Conservation (phyloP, 1,140 invertebrate genomes). For the Drosophila oshimai region DNA sequence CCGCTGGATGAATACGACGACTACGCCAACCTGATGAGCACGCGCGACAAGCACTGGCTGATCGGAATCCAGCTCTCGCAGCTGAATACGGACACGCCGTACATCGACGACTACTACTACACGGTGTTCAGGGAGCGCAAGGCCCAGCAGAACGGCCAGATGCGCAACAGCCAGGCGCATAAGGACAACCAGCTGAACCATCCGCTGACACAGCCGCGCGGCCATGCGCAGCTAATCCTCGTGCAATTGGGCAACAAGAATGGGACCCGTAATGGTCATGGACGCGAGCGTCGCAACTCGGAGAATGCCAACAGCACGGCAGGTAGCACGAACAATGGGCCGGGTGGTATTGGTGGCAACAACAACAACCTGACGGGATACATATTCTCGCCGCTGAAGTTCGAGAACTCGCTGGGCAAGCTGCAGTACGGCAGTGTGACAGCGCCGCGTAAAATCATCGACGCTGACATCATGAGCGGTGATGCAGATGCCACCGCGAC, state of each 20-base stretch:
- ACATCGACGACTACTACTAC: slow-evolving; percentile 94
- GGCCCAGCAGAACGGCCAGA: slow-evolving; percentile 83
- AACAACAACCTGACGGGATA: slow-evolving; percentile 81
- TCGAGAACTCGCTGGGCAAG: slow-evolving; percentile 96
- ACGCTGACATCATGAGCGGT: slow-evolving; percentile 90
- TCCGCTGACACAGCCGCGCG: slow-evolving; percentile 84
- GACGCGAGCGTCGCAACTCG: slow-evolving; percentile 84
- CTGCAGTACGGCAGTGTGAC: slow-evolving; percentile 94
- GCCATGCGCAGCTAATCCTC: slow-evolving; percentile 79
- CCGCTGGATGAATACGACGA: slow-evolving; percentile 86
- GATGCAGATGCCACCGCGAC: slow-evolving; percentile 62
- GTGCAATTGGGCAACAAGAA: slow-evolving; percentile 82
- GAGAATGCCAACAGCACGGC: slow-evolving; percentile 59
- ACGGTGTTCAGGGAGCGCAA: slow-evolving; percentile 88
- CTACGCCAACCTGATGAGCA: slow-evolving; percentile 95
- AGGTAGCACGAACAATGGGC: slow-evolving; percentile 75
- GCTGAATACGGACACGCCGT: slow-evolving; percentile 92
- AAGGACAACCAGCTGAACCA: slow-evolving; percentile 86
- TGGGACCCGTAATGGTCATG: slow-evolving; percentile 73
- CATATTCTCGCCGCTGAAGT: slow-evolving; percentile 90
- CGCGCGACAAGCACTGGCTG: slow-evolving; percentile 95
- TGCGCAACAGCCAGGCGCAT: slow-evolving; percentile 84
- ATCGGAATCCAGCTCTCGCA: slow-evolving; percentile 96
- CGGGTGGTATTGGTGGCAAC: slow-evolving; percentile 66
- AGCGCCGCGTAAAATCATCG: slow-evolving; percentile 96